Base-by-base conservation (phyloP, 2,888 invertebrate species). In the Melinaea menophilus region DNA sequence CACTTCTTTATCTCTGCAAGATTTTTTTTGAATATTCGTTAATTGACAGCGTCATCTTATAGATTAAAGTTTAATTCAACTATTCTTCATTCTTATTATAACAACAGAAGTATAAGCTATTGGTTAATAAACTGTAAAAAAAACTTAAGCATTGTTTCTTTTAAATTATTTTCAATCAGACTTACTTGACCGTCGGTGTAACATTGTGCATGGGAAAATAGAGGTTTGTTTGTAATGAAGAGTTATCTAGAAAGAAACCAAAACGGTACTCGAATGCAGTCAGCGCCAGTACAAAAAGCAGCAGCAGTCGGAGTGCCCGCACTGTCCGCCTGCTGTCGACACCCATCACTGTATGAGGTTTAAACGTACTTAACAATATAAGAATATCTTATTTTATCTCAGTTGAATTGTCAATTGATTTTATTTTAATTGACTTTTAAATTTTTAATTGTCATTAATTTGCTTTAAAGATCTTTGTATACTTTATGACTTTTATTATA, bases 191-290 rank as follows among this genome's bases (percentile, higher is more conserved):
- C 45, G 84, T 81, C 56, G 86, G 86, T 31, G 89, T 87, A 33
- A 87, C 82, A 80, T 89, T 89, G 66, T 85, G 85, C 2, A 80
- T 71, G 54, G 90, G 90, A 65, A 92, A 92, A 80, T 92, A 81
- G 67, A 91, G 77, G 72, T 88, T 86, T 67, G 92, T 85, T 74
- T 85, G 72, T 71, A 90, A 80, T 46, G 86, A 88, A 60, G 91
- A 91, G 13, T 86, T 86, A 76, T 94, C 93, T 68, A 93, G 88
- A 66, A 94, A 92, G 61, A 93, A 92, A 72, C 93, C 94, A 85
- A 93, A 93, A 68, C 94, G 91, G 86, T 93, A 95, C 84, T 95
- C 94, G 59, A 94, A 88, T n/a, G 92, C 92, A 61, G 94, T 93
- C 61, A 95, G 91, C 66, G 93, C 92, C 69, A 94, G 82, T 77